phyloP scores from a whole-genome alignment of 1,140 invertebrate genomes.

The silkworm (Bombyx mori) region ASM3026992v2 NC_085119.1:10670501-10671000 shows the following conservation, averaged over 20 bases:
- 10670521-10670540: too few relatives aligned
- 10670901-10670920: slow-evolving; percentile 78
- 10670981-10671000: slow-evolving; percentile 77
- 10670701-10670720: too few relatives aligned
- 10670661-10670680: too few relatives aligned
- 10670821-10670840: slow-evolving; percentile 61
- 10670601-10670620: too few relatives aligned
- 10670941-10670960: slow-evolving; percentile 87
- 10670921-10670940: slow-evolving; percentile 83
- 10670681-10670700: too few relatives aligned
- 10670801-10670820: slow-evolving; percentile 44
- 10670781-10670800: neutral
- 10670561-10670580: too few relatives aligned
- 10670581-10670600: too few relatives aligned
- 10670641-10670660: too few relatives aligned
- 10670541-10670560: too few relatives aligned
- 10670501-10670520: too few relatives aligned
- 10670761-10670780: slow-evolving; percentile 3
- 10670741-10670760: slow-evolving; percentile 1
- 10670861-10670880: slow-evolving; percentile 67
- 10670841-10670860: slow-evolving; percentile 51
- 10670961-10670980: slow-evolving; percentile 85
- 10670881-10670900: slow-evolving; percentile 89
- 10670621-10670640: too few relatives aligned
- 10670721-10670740: slow-evolving; percentile 2